Conservation (phyloP, 2,113 vertebrate genomes). For the Triplophysa tibetana region DNA sequence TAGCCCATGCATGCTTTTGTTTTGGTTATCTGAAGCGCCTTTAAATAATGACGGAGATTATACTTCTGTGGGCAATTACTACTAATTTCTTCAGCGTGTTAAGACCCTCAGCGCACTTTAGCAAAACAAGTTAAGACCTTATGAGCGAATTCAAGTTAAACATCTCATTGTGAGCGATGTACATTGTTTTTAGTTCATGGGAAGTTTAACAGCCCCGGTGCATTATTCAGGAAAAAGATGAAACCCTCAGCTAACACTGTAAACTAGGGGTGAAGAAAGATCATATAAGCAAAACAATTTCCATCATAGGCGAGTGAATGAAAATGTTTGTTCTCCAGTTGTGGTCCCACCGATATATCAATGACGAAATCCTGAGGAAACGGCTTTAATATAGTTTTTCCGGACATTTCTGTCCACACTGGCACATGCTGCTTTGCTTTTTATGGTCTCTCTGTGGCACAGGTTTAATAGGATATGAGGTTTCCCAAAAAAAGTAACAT, state of each 20-base stretch:
- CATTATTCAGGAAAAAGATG: conserved; percentile 29
- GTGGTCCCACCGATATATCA: conserved; percentile 33
- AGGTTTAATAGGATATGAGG: conserved; percentile 57
- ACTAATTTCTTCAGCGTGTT: conserved; percentile 38
- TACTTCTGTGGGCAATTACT: conserved; percentile 38
- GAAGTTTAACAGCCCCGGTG: conserved; percentile 20
- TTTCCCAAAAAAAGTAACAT: conserved; percentile 50
- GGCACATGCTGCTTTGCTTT: conserved; percentile 38
- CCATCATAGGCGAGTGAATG: conserved; percentile 6
- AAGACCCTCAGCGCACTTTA: conserved; percentile 45
- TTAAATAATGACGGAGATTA: conserved; percentile 34
- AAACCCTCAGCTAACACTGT: conserved; percentile 12
- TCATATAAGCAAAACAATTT: conserved; percentile 7
- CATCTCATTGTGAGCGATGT: neutral
- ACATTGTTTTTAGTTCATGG: neutral
- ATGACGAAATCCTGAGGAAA: conserved; percentile 31
- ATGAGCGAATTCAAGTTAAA: conserved; percentile 19
- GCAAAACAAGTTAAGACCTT: conserved; percentile 52
- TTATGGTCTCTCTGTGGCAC: conserved; percentile 45
- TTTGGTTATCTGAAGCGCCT: conserved; percentile 28
- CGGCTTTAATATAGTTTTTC: conserved; percentile 31
- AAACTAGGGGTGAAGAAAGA: neutral
- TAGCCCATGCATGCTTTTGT: neutral
- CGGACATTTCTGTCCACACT: conserved; percentile 32
- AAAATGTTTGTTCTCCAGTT: conserved; percentile 3